Percentiles rank a stretch among this genome's conserved stretches.
phyloP scores from a whole-genome alignment of 1,140 invertebrate species.

The Tetramorium parvispinum region DNA sequence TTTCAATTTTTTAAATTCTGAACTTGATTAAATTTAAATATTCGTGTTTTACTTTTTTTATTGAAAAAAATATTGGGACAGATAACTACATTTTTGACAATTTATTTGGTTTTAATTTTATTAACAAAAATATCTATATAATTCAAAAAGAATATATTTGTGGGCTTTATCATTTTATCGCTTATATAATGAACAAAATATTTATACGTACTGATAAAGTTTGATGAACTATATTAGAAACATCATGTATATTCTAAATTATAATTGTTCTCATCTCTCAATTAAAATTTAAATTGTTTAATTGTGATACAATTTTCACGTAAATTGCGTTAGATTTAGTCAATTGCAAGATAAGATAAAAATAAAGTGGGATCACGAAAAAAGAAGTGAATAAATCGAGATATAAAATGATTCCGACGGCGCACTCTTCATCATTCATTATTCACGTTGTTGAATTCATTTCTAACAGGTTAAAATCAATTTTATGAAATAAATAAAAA shows the following conservation, averaged over 20 bases:
- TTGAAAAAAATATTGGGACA: background rate
- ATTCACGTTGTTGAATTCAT: background rate
- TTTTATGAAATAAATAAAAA: background rate
- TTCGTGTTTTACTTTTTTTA: no score
- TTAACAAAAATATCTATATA: background rate
- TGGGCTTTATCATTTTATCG: background rate
- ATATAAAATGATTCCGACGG: slow-evolving; percentile 12
- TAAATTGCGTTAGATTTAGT: slow-evolving; percentile 23
- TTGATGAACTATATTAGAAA: background rate
- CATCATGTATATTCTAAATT: background rate
- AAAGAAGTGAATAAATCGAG: background rate
- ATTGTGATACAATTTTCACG: slow-evolving; percentile 29
- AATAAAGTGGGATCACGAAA: background rate
- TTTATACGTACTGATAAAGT: background rate
- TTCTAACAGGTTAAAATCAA: background rate
- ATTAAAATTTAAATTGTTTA: slow-evolving; percentile 5
- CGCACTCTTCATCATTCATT: background rate
- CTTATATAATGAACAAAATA: background rate
- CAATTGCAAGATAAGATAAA: slow-evolving; percentile 50
- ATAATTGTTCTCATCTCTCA: background rate
- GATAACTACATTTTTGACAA: background rate
- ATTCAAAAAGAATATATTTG: background rate
- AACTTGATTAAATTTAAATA: no score
- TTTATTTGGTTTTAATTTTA: background rate
- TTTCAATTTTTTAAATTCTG: background rate